Conservation (phyloP, 30 jellyfish, hydroid and myxozoan species). For the Cassiopea andromeda region DNA sequence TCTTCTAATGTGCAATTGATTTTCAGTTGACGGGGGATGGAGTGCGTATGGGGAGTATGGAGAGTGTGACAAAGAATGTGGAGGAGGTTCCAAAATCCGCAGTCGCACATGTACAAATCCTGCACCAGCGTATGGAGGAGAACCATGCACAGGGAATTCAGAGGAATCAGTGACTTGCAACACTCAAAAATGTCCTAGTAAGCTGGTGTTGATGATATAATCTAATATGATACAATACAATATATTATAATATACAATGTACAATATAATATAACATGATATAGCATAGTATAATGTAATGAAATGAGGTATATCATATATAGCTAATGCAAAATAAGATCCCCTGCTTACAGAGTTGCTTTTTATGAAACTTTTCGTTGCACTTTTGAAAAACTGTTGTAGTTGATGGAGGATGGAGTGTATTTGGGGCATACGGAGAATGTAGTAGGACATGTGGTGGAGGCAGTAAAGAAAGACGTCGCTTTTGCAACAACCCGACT, state of each 20-base stretch:
- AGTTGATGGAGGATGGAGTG: conserved; percentile 90
- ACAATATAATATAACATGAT: no score
- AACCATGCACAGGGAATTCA: conserved; percentile 19
- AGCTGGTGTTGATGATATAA: background rate
- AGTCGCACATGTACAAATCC: conserved; percentile 80
- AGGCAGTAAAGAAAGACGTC: conserved; percentile 71
- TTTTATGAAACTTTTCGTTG: background rate
- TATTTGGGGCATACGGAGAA: conserved; percentile 58
- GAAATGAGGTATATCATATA: no score
- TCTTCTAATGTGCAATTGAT: no score
- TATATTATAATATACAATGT: no score
- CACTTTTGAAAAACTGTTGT: background rate
- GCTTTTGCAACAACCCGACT: conserved; percentile 80
- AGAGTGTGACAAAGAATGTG: conserved; percentile 76
- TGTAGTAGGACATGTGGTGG: conserved; percentile 85
- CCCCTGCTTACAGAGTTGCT: background rate
- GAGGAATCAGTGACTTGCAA: conserved; percentile 15
- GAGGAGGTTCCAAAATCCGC: conserved; percentile 85
- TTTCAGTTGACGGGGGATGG: conserved; percentile 85
- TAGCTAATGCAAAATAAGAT: no score
- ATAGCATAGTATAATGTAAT: no score
- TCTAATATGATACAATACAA: background rate
- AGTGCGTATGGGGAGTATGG: conserved; percentile 78
- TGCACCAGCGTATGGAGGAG: conserved; percentile 45
- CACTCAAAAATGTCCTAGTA: conserved; percentile 43